Percentiles rank a stretch among this genome's conserved stretches.
Conservation (phyloP, 2,113 vertebrate genomes). For the Thryonomys swinderianus region DNA sequence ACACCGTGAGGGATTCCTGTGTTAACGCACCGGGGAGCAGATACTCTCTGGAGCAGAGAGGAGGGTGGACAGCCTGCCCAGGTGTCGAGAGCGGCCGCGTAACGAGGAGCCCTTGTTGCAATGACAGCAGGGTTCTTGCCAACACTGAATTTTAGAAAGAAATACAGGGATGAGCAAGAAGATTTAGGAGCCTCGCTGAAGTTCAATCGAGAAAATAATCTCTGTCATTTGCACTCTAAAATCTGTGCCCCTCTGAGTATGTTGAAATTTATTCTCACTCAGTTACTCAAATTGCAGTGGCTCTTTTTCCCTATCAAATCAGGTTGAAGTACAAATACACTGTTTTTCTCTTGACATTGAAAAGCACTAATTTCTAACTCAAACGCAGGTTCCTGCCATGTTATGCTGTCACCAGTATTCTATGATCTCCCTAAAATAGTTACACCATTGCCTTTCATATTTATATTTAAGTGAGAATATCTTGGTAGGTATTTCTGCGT, state of each 20-base stretch:
- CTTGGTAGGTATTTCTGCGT: background rate
- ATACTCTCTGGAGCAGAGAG: no score
- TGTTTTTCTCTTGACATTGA: background rate
- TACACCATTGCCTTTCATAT: background rate
- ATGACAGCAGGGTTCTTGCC: background rate
- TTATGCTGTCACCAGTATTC: background rate
- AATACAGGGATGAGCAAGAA: background rate
- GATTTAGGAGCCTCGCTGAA: background rate
- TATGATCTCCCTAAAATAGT: background rate
- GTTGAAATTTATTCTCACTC: background rate
- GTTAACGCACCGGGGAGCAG: background rate
- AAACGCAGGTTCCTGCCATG: no score
- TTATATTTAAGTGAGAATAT: conserved; percentile 16
- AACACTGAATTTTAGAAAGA: background rate
- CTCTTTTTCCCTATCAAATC: background rate
- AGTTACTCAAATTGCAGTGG: background rate
- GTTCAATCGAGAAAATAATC: background rate
- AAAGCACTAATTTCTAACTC: background rate
- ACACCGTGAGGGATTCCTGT: background rate
- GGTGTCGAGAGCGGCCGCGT: background rate
- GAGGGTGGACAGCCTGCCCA: background rate
- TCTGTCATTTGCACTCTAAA: background rate
- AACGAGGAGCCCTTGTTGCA: background rate
- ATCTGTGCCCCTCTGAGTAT: background rate
- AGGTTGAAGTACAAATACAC: background rate